A percentile compares a stretch with the other conserved stretches of the same genome.
Conservation (phyloP, 2,888 invertebrate species). For the Paralinhomoeus sp. region DNA sequence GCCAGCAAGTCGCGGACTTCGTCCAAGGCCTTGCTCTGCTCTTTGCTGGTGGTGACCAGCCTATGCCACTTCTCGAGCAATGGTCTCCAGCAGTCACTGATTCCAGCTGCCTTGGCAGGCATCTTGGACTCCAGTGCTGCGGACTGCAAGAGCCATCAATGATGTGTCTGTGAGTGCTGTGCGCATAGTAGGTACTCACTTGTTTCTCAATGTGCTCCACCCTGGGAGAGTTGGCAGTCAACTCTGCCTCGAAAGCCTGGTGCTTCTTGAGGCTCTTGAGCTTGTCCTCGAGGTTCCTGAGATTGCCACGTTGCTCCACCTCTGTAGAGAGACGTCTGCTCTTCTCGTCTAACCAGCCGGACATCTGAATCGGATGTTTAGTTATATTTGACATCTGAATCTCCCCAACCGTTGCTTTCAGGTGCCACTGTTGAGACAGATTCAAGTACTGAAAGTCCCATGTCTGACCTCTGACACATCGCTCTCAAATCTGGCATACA, state of each 20-base stretch:
- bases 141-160: no score
- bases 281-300: slow-evolving; percentile 64
- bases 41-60: slow-evolving; percentile 44
- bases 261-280: slow-evolving; percentile 80
- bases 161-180: no score
- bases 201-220: slow-evolving; percentile 49
- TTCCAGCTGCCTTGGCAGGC: background rate
- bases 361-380: slow-evolving; percentile 18
- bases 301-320: slow-evolving; percentile 46
- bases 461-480: slow-evolving; percentile 64
- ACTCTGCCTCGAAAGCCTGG: slow-evolving; percentile 76
- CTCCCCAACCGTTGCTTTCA: no score
- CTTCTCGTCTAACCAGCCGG: slow-evolving; percentile 31
- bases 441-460: no score
- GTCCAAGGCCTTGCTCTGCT: slow-evolving; percentile 55
- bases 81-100: background rate
- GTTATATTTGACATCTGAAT: background rate
- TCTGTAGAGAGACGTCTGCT: slow-evolving; percentile 23
- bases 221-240: slow-evolving; percentile 59
- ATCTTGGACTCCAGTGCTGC: background rate
- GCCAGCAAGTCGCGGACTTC: slow-evolving; percentile 90
- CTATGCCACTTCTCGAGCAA: slow-evolving; percentile 18
- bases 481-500: slow-evolving; percentile 68
- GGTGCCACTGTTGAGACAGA: no score
- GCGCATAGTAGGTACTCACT: slow-evolving; percentile 2